phyloP scores from a whole-genome alignment of 1,140 invertebrate species.

The Aphelenchoides fujianensis region DNA sequence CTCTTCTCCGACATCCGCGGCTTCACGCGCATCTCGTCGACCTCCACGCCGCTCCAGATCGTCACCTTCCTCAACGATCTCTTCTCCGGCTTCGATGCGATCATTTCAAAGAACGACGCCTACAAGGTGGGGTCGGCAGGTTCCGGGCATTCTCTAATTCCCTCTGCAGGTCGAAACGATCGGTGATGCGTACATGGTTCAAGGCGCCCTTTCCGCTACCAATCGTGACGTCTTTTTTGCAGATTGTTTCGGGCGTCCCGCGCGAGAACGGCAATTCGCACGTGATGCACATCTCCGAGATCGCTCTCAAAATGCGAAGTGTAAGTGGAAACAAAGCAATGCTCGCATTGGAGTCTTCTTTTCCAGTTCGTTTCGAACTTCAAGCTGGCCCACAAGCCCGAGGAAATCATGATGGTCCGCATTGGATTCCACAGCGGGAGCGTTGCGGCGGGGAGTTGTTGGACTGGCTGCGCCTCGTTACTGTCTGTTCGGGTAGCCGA shows the following conservation, averaged over 20 bases:
- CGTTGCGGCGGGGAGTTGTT: slow-evolving; percentile 82
- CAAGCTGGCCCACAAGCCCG: slow-evolving; percentile 81
- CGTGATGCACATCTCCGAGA: slow-evolving; percentile 70
- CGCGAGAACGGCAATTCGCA: slow-evolving; percentile 73
- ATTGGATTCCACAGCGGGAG: slow-evolving; percentile 89
- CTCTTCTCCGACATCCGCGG: slow-evolving; percentile 62
- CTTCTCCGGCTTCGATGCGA: slow-evolving; percentile 62
- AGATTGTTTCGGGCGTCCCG: slow-evolving; percentile 75
- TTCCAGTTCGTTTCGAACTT: slow-evolving; percentile 81
- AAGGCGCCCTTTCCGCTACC: too few species aligned
- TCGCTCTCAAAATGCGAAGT: slow-evolving; percentile 76
- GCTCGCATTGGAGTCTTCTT: not conserved
- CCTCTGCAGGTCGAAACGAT: too few species aligned
- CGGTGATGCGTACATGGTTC: slow-evolving; percentile 88
- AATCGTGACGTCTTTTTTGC: too few species aligned
- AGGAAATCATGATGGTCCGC: slow-evolving; percentile 80
- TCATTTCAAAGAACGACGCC: slow-evolving; percentile 62
- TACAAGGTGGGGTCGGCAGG: slow-evolving; percentile 57
- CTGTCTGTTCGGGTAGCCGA: slow-evolving; percentile 72
- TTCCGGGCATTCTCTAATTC: too few species aligned
- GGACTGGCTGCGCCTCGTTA: slow-evolving; percentile 86
- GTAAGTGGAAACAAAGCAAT: slow-evolving; percentile 32
- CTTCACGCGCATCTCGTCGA: slow-evolving; percentile 57
- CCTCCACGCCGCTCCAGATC: slow-evolving; percentile 60
- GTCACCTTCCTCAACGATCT: slow-evolving; percentile 62